These are phyloP conservation scores for Noctua janthina DNA, from an alignment of 2,888 invertebrate genomes.

Conservation along the genomic window DNA sequence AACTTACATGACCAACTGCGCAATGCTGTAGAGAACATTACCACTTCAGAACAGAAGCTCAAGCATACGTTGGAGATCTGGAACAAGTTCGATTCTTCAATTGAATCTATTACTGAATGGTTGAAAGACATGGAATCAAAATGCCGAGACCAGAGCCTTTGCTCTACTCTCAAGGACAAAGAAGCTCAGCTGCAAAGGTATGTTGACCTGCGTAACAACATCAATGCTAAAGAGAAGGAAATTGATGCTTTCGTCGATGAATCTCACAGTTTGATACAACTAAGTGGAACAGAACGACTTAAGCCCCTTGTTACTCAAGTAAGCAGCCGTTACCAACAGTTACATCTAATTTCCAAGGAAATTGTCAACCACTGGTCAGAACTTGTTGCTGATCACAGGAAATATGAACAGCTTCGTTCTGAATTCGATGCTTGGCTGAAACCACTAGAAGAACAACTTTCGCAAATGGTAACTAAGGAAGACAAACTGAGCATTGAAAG, in stretches of 20 bases:
- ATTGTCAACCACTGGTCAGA: constrained; percentile 96
- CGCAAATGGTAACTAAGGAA: constrained; percentile 92
- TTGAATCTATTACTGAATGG: constrained; percentile 96
- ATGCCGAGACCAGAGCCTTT: constrained; percentile 96
- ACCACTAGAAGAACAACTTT: constrained; percentile 92
- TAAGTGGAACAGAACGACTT: constrained; percentile 95
- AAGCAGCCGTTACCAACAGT: constrained; percentile 95
- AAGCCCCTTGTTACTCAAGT: constrained; percentile 97
- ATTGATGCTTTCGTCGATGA: constrained; percentile 97
- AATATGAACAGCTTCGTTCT: constrained; percentile 93
- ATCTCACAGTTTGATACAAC: constrained; percentile 95
- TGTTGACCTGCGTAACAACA: constrained; percentile 93
- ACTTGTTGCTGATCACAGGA: constrained; percentile 95
- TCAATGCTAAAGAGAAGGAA: constrained; percentile 95
- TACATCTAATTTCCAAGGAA: constrained; percentile 95
- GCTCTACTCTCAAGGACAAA: constrained; percentile 95
- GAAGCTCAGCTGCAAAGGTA: constrained; percentile 93
- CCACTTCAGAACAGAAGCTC: constrained; percentile 93
- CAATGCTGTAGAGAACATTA: constrained; percentile 92
- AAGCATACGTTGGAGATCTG: constrained; percentile 94
- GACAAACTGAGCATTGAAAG: constrained; percentile 92
- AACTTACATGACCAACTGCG: constrained; percentile 92
- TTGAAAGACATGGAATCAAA: constrained; percentile 95
- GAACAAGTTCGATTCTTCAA: constrained; percentile 95
- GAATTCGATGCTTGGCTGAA: constrained; percentile 95